phyloP scores from a whole-genome alignment of 2,113 vertebrate genomes.

The Marmota flaviventris region DNA sequence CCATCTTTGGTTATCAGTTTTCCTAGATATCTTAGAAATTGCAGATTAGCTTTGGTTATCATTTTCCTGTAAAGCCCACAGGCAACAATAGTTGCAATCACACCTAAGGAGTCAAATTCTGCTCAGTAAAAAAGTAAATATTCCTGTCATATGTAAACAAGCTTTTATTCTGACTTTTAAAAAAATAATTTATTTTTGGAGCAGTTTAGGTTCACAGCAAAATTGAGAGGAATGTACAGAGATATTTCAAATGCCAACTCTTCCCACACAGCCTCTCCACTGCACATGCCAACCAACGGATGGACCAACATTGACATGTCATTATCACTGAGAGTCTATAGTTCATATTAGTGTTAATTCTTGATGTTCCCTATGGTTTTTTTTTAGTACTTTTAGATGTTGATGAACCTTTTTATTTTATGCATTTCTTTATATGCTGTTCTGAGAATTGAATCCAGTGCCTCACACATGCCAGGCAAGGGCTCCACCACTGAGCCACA shows the following conservation, averaged over 20 bases:
- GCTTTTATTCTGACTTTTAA: background rate
- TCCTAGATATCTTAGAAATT: background rate
- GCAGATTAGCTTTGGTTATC: background rate
- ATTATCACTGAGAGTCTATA: background rate
- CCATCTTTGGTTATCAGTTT: background rate
- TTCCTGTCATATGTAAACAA: background rate
- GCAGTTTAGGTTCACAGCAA: background rate
- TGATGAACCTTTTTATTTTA: no score
- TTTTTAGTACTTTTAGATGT: no score
- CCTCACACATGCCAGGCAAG: no score
- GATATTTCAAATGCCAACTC: rapidly evolving
- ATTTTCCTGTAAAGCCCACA: background rate
- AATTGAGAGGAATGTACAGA: background rate
- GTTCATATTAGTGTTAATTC: background rate
- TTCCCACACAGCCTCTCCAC: no score
- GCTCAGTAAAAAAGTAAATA: background rate
- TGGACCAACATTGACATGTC: no score
- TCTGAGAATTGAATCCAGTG: no score
- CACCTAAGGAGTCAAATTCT: background rate
- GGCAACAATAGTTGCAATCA: background rate
- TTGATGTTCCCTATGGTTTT: no score
- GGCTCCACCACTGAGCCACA: no score
- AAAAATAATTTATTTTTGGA: background rate
- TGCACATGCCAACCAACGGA: no score
- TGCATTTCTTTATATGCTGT: no score